Evolutionary conservation across 2,113 vertebrate genomes (phyloP), one percentile per base, ranked within the genome.

Genomic region (Campylorhamphus procurvoides): DNA sequence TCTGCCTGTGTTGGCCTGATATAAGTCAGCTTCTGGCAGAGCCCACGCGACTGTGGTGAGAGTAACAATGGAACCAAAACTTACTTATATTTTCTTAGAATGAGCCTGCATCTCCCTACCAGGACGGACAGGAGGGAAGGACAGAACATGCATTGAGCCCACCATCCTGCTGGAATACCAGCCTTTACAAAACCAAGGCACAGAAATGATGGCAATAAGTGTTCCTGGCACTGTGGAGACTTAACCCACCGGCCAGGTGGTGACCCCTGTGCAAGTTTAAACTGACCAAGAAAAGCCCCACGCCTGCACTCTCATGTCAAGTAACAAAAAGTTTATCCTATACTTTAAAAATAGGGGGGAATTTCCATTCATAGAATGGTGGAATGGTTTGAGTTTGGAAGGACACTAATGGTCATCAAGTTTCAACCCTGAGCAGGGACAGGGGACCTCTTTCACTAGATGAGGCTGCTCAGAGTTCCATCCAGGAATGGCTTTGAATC

Each of bases 231-330:
- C 37, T 15, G 18, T 1, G 27, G 55, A 14, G 14, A 24, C 11
- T 40, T 39, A n/a, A 74, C 9, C 71, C 49, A n/a, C 53, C 14
- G 81, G 35, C 47, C 67, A 77, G 20, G 16, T 39, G 33, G 17
- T 44, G n/a, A 52, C n/a, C 19, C 87, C 5, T 1, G 4, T 44
- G 29, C 27, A 47, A 49, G 40, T 23, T 82, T 39, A 37, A 53
- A 56, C 18, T 5, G 2, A 52, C 11, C 42, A 40, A 59, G 35
- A 3, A 49, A 64, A 53, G 3, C 4, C 7, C 28, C 37, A 40
- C 0, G 2, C 5, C 47, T 58, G 40, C 2, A 3, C 24, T 25
- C 46, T 49, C 35, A 14, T 0, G 0, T 33, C 28, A 35, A 74
- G 35, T 22, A 47, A 49, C 7, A 12, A 55, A 15, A 66, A 50